These are phyloP conservation scores for Drosophila fuyamai DNA, from an alignment of 1,140 invertebrate species.

Conservation along the genomic window DNA sequence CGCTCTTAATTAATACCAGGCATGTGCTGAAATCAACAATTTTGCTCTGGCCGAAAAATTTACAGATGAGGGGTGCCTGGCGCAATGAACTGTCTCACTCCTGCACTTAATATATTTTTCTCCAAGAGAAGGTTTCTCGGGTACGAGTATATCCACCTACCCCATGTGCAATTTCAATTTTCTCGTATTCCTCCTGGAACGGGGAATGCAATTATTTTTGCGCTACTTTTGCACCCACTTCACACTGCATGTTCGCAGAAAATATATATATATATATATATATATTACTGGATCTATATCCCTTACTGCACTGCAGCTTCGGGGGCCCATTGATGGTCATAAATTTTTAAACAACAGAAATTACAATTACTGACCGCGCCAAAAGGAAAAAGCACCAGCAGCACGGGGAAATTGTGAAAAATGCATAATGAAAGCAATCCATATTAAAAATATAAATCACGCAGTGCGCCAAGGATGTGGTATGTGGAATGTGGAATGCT, in stretches of 20 bases:
- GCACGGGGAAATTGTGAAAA: constrained; percentile 59
- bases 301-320: constrained; percentile 28
- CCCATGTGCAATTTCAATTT: constrained; percentile 53
- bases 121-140: neutral
- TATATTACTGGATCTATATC: neutral
- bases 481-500: neutral
- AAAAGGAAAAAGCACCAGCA: constrained; percentile 3
- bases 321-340: constrained; percentile 73
- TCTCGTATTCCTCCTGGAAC: constrained; percentile 13
- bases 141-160: neutral
- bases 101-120: constrained; percentile 40
- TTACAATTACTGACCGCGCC: constrained; percentile 69
- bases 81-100: constrained; percentile 44
- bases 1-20: constrained; percentile 70
- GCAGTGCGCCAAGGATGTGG: constrained; percentile 46
- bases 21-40: constrained; percentile 55
- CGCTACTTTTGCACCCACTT: constrained; percentile 65
- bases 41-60: constrained; percentile 18
- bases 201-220: constrained; percentile 74
- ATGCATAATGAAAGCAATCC: constrained; percentile 80
- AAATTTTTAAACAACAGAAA: constrained; percentile 82
- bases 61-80: neutral
- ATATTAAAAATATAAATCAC: constrained; percentile 80
- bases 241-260: constrained; percentile 12
- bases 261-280: neutral